These are phyloP conservation scores for Meloidogyne floridensis DNA, from an alignment of 1,140 invertebrate species.

Conservation along the genomic window DNA sequence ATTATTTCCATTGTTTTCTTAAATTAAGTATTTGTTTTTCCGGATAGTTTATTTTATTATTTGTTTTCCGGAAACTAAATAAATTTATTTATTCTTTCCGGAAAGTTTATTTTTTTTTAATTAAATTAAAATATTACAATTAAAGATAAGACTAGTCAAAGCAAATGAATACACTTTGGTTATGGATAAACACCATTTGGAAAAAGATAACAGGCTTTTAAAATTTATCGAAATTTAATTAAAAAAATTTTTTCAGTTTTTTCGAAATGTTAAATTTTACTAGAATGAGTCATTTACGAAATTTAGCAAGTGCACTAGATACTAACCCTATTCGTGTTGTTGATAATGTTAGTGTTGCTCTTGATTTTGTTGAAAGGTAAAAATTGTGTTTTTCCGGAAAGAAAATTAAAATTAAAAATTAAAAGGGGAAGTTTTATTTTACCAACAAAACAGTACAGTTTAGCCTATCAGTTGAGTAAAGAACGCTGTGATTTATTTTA, in stretches of 20 bases:
- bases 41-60: too few relatives aligned
- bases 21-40: too few relatives aligned
- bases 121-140: background rate
- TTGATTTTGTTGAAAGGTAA: conserved; percentile 45
- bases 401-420: background rate
- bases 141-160: conserved; percentile 2
- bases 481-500: conserved; percentile 51
- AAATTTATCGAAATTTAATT: background rate
- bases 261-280: conserved; percentile 34
- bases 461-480: conserved; percentile 33
- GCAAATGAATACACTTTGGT: conserved; percentile 43
- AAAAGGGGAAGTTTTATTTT: conserved; percentile 45
- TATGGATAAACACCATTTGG: conserved; percentile 45
- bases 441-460: conserved; percentile 47
- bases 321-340: conserved; percentile 43
- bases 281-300: conserved; percentile 42
- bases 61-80: too few relatives aligned
- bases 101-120: too few relatives aligned
- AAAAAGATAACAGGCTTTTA: conserved; percentile 25
- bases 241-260: conserved; percentile 30
- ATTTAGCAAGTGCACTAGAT: conserved; percentile 37
- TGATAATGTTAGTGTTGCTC: conserved; percentile 31
- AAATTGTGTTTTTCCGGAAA: background rate
- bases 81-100: too few relatives aligned
- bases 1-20: too few relatives aligned